Base-by-base conservation (phyloP, 2,888 invertebrate genomes). In the Ctenicera cuprea region DNA sequence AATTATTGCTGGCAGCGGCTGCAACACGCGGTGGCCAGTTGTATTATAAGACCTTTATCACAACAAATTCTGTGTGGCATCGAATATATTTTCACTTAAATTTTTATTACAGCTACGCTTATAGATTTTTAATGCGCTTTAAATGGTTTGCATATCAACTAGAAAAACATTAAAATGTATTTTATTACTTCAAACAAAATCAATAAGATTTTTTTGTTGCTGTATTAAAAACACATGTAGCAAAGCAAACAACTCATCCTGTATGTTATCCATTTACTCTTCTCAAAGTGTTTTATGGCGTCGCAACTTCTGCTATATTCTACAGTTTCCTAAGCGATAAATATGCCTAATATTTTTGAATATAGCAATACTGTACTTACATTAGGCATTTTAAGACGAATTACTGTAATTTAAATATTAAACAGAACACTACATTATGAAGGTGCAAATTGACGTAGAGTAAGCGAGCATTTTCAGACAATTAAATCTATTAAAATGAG, bases 1-100 rank as follows among this genome's bases (percentile, higher is more conserved):
- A 73, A 67, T 73, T 73, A 68, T 73, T 67, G 43, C 69, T 63
- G 62, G 62, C 50, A 63, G 38, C 62, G 62, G 69, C 62, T 69
- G 69, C 69, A 61, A 52, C 48, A 69, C 38, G 61, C 38, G 50
- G 62, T 63, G 20, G 38, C 38, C 59, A 26, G 62, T 68, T 59
- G 45, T 67, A 45, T 69, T 63, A 62, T 61, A 69, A 62, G 62
- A 62, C 61, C 52, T 41, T 67, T 67, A 67, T 62, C 62, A 37
- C 33, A 52, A 61, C 68, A 59, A 62, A 52, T 50, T 37, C 45
- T 50, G 4, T 63, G 20, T 41, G 54, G 20, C 48, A 48, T 43
- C 41, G 45, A 18, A 20, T 52, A 33, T 50, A 50, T 26, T 50
- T 62, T 22, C 30, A 41, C 45, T 45, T 45, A 45, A 43, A 26